These are phyloP conservation scores for Horisme vitalbata DNA, from an alignment of 2,888 invertebrate species.

Conservation along the genomic window DNA sequence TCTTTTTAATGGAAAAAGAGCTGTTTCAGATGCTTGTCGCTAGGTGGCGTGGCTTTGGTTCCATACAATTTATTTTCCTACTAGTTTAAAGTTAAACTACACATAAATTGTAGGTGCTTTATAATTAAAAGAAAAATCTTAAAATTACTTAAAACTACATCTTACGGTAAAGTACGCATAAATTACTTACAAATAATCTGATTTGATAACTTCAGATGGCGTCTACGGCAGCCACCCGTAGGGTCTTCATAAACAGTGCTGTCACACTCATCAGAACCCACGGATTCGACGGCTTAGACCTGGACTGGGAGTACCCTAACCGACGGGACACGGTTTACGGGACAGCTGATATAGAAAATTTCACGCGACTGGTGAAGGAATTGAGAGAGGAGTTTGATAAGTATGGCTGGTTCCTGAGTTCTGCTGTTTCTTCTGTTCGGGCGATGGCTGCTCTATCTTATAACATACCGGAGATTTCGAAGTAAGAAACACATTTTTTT, in stretches of 20 bases:
- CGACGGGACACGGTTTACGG: constrained; percentile 76
- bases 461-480: constrained; percentile 79
- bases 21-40: too few relatives aligned
- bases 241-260: constrained; percentile 81
- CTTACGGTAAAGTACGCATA: too few relatives aligned
- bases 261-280: constrained; percentile 77
- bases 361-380: constrained; percentile 78
- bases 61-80: too few relatives aligned
- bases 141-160: too few relatives aligned
- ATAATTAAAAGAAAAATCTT: too few relatives aligned
- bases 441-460: constrained; percentile 80
- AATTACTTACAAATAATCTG: too few relatives aligned
- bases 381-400: constrained; percentile 78
- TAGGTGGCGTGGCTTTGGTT: too few relatives aligned
- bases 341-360: constrained; percentile 74
- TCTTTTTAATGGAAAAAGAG: too few relatives aligned
- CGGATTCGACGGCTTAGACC: constrained; percentile 87
- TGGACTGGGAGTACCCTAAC: constrained; percentile 89
- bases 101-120: too few relatives aligned
- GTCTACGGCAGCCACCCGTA: constrained; percentile 61
- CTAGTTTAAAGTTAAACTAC: too few relatives aligned
- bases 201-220: constrained; percentile 56
- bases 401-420: constrained; percentile 78
- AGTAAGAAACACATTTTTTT: constrained; percentile 61
- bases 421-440: constrained; percentile 83